phyloP scores from a whole-genome alignment of 2,888 invertebrate species.

The Epicampocera succincta region DNA sequence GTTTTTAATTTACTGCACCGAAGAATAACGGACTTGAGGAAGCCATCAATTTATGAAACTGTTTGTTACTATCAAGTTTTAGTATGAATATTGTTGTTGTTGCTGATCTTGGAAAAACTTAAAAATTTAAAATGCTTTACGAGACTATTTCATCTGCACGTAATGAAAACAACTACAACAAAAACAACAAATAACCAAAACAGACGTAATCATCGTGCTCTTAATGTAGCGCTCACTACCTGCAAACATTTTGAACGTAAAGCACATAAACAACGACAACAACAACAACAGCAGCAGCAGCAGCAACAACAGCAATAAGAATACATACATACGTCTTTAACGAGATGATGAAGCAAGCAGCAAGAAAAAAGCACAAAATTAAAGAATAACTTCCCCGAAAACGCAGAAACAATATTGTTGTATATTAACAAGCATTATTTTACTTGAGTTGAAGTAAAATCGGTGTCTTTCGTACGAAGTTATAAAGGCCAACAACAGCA shows the following conservation, averaged over 20 bases:
- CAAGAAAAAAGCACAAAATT: slow-evolving; percentile 51
- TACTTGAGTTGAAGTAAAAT: slow-evolving; percentile 57
- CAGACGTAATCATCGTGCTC: slow-evolving; percentile 63
- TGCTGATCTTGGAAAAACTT: slow-evolving; percentile 44
- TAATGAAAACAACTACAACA: slow-evolving; percentile 40
- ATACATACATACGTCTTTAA: slow-evolving; percentile 55
- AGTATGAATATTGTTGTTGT: slow-evolving; percentile 34
- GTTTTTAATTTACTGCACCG: no score
- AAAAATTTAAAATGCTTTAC: slow-evolving; percentile 65
- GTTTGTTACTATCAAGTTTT: slow-evolving; percentile 35
- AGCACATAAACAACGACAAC: slow-evolving; percentile 52
- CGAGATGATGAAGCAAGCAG: slow-evolving; percentile 49
- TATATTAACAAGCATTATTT: slow-evolving; percentile 56
- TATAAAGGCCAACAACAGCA: slow-evolving; percentile 27
- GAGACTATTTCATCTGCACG: slow-evolving; percentile 63
- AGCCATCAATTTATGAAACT: slow-evolving; percentile 42
- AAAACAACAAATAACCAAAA: slow-evolving; percentile 42
- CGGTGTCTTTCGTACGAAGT: slow-evolving; percentile 28
- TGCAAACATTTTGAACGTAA: slow-evolving; percentile 56
- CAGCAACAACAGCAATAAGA: slow-evolving; percentile 18
- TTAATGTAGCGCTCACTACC: slow-evolving; percentile 66
- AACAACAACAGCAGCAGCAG: slow-evolving; percentile 31
- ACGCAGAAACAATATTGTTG: slow-evolving; percentile 36
- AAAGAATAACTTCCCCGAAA: slow-evolving; percentile 66
- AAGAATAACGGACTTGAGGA: neutral